A percentile compares a stretch with the other conserved stretches of the same genome.
These are phyloP conservation scores for Cromileptes altivelis DNA, from an alignment of 2,113 vertebrate genomes.

Conservation along the genomic window DNA sequence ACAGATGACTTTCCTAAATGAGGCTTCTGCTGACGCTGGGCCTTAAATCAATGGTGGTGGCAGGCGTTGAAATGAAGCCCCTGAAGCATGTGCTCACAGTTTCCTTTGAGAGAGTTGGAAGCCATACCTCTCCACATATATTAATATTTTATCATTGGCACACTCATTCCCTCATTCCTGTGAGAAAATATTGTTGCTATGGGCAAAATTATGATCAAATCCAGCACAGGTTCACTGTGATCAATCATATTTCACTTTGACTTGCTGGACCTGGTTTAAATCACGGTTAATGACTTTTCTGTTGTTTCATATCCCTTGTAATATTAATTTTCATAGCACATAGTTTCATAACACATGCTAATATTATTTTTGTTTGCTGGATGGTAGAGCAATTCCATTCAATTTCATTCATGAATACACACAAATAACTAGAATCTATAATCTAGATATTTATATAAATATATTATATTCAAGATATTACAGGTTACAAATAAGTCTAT, in stretches of 20 bases:
- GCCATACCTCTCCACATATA: constrained; percentile 50
- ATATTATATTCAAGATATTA: background rate
- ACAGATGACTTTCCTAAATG: constrained; percentile 76
- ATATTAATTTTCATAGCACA: background rate
- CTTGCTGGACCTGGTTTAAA: background rate
- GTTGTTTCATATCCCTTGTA: background rate
- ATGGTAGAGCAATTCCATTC: background rate
- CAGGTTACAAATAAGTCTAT: background rate
- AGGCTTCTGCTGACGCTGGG: constrained; percentile 70
- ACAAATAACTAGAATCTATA: background rate
- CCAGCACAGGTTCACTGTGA: constrained; percentile 37
- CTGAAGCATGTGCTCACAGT: constrained; percentile 64
- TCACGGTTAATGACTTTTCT: background rate
- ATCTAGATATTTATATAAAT: background rate
- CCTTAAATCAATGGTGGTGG: constrained; percentile 78
- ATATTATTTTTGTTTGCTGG: background rate
- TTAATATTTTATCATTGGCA: constrained; percentile 74
- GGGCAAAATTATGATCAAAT: constrained; percentile 48
- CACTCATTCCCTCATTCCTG: constrained; percentile 39
- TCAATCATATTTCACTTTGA: constrained; percentile 23
- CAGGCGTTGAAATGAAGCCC: constrained; percentile 73
- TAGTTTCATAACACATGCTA: background rate
- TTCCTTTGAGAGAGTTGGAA: constrained; percentile 53
- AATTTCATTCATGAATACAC: background rate
- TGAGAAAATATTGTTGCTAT: constrained; percentile 68